These are phyloP conservation scores for Hemibagrus wyckioides DNA, from an alignment of 2,113 vertebrate genomes.

Conservation along the genomic window DNA sequence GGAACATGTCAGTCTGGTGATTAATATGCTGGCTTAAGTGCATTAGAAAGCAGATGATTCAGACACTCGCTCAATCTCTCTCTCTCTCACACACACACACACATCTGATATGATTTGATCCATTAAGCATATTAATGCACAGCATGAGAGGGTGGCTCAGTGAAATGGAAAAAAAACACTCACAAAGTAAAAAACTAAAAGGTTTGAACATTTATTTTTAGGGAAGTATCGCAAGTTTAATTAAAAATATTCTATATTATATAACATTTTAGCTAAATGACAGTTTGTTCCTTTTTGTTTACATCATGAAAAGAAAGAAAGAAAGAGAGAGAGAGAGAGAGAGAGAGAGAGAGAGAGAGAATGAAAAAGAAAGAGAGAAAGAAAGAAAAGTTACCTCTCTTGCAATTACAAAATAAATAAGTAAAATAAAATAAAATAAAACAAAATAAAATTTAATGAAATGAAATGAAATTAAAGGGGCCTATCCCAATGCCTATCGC, in stretches of 20 bases:
- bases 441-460: too few relatives aligned
- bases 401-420: too few relatives aligned
- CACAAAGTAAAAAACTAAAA: not conserved
- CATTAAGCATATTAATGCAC: conserved; percentile 68
- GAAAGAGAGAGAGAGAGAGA: not conserved
- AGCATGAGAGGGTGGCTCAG: too few relatives aligned
- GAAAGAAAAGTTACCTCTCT: too few relatives aligned
- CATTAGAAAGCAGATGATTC: conserved; percentile 34
- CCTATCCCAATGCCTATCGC: too few relatives aligned
- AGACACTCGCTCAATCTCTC: not conserved
- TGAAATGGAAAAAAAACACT: not conserved
- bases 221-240: not conserved
- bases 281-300: not conserved
- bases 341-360: too few relatives aligned
- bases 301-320: not conserved
- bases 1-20: conserved; percentile 28
- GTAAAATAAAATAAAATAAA: too few relatives aligned
- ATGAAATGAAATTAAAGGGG: too few relatives aligned
- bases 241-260: too few relatives aligned
- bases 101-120: conserved; percentile 61
- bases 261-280: not conserved
- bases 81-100: not conserved
- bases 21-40: conserved; percentile 34
- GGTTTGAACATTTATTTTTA: not conserved
- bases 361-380: too few relatives aligned